Evolutionary conservation across 1,140 invertebrate genomes (phyloP).

Genomic region (Drosophila subobscura): DNA sequence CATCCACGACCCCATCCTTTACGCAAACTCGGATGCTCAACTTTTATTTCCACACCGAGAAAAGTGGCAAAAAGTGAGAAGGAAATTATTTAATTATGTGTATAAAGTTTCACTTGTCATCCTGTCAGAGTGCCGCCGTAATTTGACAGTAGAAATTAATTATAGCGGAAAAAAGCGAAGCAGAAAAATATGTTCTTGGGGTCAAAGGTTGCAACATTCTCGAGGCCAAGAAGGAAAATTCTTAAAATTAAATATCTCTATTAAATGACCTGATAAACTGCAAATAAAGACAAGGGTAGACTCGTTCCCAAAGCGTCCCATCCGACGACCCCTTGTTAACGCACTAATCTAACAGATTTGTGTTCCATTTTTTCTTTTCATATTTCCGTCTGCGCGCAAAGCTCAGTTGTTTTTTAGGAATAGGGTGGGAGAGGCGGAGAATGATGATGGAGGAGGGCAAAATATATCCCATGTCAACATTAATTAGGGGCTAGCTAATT

Average conservation of each 20-base stretch:
- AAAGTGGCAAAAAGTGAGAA: slow-evolving; percentile 45
- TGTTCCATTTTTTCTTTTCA: slow-evolving; percentile 44
- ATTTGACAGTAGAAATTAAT: slow-evolving; percentile 68
- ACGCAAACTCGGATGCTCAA: slow-evolving; percentile 20
- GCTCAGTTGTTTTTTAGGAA: slow-evolving; percentile 22
- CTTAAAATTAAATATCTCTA: slow-evolving; percentile 44
- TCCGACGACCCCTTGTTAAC: slow-evolving; percentile 70
- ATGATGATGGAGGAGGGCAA: not conserved
- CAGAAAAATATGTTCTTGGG: slow-evolving; percentile 30
- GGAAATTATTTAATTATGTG: slow-evolving; percentile 76
- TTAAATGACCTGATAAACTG: slow-evolving; percentile 50
- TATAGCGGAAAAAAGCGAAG: slow-evolving; percentile 25
- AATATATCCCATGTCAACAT: slow-evolving; percentile 74
- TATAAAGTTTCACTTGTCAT: slow-evolving; percentile 65
- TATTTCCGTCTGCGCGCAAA: slow-evolving; percentile 47
- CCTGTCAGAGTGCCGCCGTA: slow-evolving; percentile 40
- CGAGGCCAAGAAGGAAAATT: slow-evolving; percentile 18
- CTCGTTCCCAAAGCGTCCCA: slow-evolving; percentile 15
- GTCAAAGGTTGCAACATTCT: slow-evolving; percentile 31
- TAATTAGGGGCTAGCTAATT: slow-evolving; percentile 75
- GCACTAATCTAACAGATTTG: slow-evolving; percentile 66
- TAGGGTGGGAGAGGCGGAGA: not conserved
- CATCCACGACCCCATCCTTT: not conserved
- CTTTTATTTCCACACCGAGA: slow-evolving; percentile 39
- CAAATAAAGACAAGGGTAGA: slow-evolving; percentile 61